phyloP scores from a whole-genome alignment of 2,797 vertebrate genomes.

The Girardinus metallicus region DNA sequence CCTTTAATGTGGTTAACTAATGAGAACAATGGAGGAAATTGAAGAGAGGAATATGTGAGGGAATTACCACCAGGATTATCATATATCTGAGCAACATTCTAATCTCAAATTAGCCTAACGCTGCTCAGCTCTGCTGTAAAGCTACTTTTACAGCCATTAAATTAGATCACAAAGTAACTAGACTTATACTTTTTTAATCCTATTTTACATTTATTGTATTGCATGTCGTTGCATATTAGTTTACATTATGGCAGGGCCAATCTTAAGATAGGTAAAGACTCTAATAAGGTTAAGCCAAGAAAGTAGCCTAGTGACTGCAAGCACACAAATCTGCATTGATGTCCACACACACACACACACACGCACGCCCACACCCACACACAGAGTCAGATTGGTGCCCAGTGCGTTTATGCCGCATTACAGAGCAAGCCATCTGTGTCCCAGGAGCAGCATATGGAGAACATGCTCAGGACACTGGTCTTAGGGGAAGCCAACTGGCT shows the following conservation, averaged over 20 bases:
- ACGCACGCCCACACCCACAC: background rate
- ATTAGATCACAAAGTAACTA: background rate
- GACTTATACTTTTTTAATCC: background rate
- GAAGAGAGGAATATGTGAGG: background rate
- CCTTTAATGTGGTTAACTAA: background rate
- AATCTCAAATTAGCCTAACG: background rate
- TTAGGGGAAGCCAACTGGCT: conserved; percentile 41
- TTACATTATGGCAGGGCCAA: background rate
- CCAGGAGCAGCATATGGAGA: conserved; percentile 76
- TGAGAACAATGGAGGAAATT: background rate
- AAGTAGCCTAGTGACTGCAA: conserved; percentile 18
- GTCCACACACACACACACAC: conserved; percentile 21
- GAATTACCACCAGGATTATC: background rate
- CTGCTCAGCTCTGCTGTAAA: background rate
- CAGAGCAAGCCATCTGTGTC: conserved; percentile 78
- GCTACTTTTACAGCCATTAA: background rate
- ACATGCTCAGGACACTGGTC: conserved; percentile 54
- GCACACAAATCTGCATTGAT: conserved; percentile 38
- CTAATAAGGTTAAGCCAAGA: conserved; percentile 49
- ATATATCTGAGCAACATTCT: background rate
- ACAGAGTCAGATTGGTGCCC: conserved; percentile 41
- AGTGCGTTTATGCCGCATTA: conserved; percentile 66
- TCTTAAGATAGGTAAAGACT: conserved; percentile 9
- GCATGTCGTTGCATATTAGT: background rate
- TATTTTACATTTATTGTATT: background rate